Evolutionary conservation across 2,113 vertebrate species (phyloP).

Genomic region (Ameiurus melas): DNA sequence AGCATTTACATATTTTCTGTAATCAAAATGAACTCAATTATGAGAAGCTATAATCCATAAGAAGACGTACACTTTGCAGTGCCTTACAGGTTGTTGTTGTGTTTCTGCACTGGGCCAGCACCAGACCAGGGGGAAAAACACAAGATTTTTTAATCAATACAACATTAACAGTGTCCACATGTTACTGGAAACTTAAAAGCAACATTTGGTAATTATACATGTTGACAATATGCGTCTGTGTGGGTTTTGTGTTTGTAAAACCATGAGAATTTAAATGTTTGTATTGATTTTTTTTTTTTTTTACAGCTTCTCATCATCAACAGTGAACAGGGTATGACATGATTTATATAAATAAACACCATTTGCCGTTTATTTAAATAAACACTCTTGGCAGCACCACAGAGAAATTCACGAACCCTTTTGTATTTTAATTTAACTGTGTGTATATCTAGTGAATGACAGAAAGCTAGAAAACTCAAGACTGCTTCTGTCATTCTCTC

Average conservation of each 20-base stretch:
- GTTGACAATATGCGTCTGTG: not conserved
- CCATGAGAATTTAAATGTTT: conserved; percentile 17
- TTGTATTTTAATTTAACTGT: too few species aligned
- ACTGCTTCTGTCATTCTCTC: too few species aligned
- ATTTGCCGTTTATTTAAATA: conserved; percentile 8
- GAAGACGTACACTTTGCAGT: not conserved
- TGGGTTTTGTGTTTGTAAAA: conserved; percentile 4
- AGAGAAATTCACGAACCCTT: conserved; percentile 7
- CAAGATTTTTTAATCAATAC: not conserved
- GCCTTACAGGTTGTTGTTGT: conserved; percentile 23
- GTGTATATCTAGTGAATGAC: too few species aligned
- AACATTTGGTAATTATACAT: conserved; percentile 3
- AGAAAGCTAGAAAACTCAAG: too few species aligned
- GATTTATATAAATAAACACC: conserved; percentile 9
- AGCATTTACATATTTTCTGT: conserved; percentile 15
- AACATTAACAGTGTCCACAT: not conserved
- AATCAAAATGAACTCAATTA: not conserved
- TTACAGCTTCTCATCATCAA: conserved; percentile 7
- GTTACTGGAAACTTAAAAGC: not conserved
- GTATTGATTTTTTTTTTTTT: not conserved
- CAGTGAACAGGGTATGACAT: conserved; percentile 11
- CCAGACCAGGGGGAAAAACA: not conserved
- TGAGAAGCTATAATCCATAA: not conserved
- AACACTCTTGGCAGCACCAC: not conserved
- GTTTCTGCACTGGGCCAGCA: conserved; percentile 6